A percentile compares a stretch with the other conserved stretches of the same genome.
Conservation (phyloP, 2,888 invertebrate species). For the Hypomecis punctinalis region DNA sequence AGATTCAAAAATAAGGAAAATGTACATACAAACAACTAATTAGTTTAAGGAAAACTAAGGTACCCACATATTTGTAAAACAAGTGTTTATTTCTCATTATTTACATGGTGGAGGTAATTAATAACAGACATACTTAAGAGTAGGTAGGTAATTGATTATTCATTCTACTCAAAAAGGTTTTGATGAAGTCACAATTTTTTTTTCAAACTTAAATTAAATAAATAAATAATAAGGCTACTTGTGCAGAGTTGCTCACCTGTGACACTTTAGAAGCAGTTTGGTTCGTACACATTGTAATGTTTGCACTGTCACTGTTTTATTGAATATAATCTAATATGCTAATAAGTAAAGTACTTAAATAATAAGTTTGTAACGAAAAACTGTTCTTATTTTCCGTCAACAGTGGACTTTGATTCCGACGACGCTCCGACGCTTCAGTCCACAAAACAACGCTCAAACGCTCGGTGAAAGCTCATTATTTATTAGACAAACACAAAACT, state of each 20-base stretch:
- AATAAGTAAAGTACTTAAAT: background rate
- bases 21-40: background rate
- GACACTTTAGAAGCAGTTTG: constrained; percentile 1
- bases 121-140: no score
- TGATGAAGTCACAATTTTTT: no score
- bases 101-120: no score
- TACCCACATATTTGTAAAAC: background rate
- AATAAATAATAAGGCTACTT: background rate
- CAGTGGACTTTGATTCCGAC: constrained; percentile 6
- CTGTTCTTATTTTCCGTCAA: background rate
- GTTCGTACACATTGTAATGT: constrained; percentile 8
- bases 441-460: background rate
- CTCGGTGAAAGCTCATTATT: constrained; percentile 18
- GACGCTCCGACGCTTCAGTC: background rate
- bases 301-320: constrained; percentile 9
- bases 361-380: background rate
- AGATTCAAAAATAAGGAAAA: constrained; percentile 4
- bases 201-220: no score
- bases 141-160: no score
- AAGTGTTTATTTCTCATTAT: background rate
- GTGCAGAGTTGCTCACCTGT: constrained; percentile 2
- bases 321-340: constrained; percentile 4
- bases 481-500: constrained; percentile 8
- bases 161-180: no score
- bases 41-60: constrained; percentile 1